Evolutionary conservation across 2,888 invertebrate genomes (phyloP).

Genomic region (Drosophila engyochracea): DNA sequence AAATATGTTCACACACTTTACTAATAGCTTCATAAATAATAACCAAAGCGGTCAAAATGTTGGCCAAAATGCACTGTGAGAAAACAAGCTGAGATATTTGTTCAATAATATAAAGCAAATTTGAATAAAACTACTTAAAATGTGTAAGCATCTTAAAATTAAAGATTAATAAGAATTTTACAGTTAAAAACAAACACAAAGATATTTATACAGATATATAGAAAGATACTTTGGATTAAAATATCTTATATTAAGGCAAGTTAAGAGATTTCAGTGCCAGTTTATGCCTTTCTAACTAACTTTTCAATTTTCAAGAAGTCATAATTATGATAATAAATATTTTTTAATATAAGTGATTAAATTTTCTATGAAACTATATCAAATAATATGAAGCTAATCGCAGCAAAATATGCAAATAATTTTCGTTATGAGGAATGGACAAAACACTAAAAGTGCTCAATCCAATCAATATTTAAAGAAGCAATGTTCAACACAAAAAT

Average conservation of each 20-base stretch:
- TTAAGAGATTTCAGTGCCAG: background rate
- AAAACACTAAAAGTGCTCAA: background rate
- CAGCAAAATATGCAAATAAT: background rate
- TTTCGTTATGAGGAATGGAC: background rate
- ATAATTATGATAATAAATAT: background rate
- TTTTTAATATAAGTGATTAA: fast-evolving
- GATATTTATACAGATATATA: background rate
- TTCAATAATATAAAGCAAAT: background rate
- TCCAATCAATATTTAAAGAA: background rate
- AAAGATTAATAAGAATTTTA: background rate
- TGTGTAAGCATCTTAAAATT: background rate
- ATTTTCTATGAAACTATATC: background rate
- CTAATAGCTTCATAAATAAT: constrained; percentile 85
- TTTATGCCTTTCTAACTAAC: background rate
- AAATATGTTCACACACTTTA: constrained; percentile 79
- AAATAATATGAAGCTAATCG: background rate
- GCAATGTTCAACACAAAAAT: background rate
- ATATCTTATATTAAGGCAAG: background rate
- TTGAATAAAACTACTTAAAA: background rate
- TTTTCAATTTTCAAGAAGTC: background rate
- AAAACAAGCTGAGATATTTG: constrained; percentile 10
- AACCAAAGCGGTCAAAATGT: constrained; percentile 79
- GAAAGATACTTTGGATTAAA: background rate
- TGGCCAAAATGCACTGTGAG: constrained; percentile 51
- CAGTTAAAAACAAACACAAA: background rate